These are phyloP conservation scores for Chloropsis hardwickii DNA, from an alignment of 2,113 vertebrate species.

Conservation along the genomic window DNA sequence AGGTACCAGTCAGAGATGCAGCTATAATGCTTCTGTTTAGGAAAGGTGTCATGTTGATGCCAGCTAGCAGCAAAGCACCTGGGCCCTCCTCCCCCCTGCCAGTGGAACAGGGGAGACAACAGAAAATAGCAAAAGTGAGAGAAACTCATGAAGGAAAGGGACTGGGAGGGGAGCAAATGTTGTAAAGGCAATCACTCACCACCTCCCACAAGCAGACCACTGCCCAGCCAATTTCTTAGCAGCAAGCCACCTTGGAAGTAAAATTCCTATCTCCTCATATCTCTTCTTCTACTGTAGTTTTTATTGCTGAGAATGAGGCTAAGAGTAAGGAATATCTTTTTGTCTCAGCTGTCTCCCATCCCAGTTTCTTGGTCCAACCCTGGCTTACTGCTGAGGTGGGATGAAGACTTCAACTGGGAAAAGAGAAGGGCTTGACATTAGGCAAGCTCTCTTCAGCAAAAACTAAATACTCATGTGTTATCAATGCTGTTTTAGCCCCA, in stretches of 20 bases:
- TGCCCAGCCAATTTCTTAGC: not conserved
- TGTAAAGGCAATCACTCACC: not conserved
- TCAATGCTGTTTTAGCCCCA: not conserved
- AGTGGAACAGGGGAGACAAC: not conserved
- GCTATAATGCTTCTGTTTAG: not conserved
- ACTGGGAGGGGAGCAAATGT: not conserved
- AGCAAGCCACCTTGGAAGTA: not conserved
- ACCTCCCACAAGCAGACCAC: not conserved
- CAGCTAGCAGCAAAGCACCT: not conserved
- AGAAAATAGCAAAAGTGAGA: not conserved
- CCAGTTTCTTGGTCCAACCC: not conserved
- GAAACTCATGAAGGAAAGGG: not conserved
- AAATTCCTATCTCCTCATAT: not conserved
- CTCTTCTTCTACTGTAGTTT: not conserved
- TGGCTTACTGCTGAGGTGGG: not conserved
- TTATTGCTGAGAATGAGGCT: not conserved
- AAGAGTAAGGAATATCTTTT: not conserved
- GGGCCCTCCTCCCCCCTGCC: not conserved
- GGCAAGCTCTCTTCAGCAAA: not conserved
- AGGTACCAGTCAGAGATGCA: not conserved
- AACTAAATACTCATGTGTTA: not conserved
- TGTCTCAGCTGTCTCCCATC: not conserved
- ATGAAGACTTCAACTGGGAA: too few species aligned
- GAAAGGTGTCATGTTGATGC: not conserved
- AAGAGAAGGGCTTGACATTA: not conserved